Percentiles rank a stretch among this genome's conserved stretches.
Evolutionary conservation across 2,797 vertebrate genomes (phyloP).

Genomic region (Bradypus variegatus): DNA sequence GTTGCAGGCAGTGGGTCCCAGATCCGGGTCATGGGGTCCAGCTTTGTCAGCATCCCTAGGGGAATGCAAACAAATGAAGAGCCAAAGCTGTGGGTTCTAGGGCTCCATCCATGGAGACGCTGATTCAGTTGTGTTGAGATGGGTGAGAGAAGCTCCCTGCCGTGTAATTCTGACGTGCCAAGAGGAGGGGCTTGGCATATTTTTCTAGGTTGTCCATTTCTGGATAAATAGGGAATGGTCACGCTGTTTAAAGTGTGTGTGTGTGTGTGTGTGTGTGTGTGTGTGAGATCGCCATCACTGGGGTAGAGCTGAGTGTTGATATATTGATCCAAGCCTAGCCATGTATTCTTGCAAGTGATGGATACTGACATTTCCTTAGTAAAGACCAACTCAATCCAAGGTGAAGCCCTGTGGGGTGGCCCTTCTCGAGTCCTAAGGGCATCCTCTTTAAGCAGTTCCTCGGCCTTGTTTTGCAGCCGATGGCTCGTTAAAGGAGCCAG

Average conservation of each 20-base stretch:
- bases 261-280: no score
- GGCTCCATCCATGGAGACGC: neutral
- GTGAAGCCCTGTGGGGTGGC: neutral
- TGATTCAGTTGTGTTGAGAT: neutral
- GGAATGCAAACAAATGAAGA: neutral
- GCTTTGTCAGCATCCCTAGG: neutral
- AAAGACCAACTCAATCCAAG: neutral
- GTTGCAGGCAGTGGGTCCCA: neutral
- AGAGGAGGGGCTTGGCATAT: rapidly evolving
- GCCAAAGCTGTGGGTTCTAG: neutral
- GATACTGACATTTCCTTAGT: neutral
- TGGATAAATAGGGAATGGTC: neutral
- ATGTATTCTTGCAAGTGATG: no score
- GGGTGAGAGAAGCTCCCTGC: neutral
- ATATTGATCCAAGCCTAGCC: neutral
- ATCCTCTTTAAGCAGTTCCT: neutral
- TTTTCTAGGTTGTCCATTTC: neutral
- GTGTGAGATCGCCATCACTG: neutral
- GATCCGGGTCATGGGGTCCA: neutral
- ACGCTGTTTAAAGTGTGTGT: no score
- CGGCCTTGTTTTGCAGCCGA: neutral
- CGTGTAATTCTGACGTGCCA: neutral
- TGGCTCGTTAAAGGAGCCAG: neutral
- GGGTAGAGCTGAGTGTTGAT: neutral
- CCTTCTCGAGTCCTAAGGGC: neutral